Percentiles rank a stretch among this genome's conserved stretches.
phyloP scores from a whole-genome alignment of 2,888 invertebrate genomes.

The Lissocephala sabroskyi region DNA sequence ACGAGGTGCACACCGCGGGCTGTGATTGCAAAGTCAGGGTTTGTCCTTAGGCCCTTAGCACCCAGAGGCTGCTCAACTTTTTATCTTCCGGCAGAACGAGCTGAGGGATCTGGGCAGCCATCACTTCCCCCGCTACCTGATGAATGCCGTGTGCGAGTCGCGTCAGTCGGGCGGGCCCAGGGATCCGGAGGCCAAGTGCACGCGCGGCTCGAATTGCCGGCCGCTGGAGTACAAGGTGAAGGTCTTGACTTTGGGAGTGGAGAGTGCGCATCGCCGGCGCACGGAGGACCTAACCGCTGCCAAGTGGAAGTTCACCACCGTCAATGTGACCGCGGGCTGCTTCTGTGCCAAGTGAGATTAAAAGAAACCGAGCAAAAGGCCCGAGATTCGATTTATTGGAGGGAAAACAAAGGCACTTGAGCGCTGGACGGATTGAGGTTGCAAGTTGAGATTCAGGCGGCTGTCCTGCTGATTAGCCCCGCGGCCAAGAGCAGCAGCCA shows the following conservation, averaged over 20 bases:
- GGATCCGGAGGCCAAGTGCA: slow-evolving; percentile 56
- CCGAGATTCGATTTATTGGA: not conserved
- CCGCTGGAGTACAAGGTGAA: slow-evolving; percentile 70
- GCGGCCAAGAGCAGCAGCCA: slow-evolving; percentile 10
- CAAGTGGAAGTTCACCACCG: slow-evolving; percentile 68
- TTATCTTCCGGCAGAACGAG: slow-evolving; percentile 51
- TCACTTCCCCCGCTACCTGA: slow-evolving; percentile 68
- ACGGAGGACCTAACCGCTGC: slow-evolving; percentile 52
- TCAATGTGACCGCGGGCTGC: slow-evolving; percentile 70
- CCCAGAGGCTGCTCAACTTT: not conserved
- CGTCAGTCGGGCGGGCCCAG: slow-evolving; percentile 32
- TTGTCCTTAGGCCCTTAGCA: slow-evolving; percentile 6
- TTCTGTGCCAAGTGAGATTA: slow-evolving; percentile 57
- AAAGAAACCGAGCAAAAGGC: slow-evolving; percentile 2
- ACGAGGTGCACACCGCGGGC: slow-evolving; percentile 50
- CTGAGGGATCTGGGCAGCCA: slow-evolving; percentile 66
- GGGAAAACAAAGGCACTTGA: too few species aligned
- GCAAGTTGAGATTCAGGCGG: too few species aligned
- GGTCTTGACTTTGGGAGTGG: slow-evolving; percentile 55
- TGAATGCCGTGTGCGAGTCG: slow-evolving; percentile 68
- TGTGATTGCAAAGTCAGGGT: slow-evolving; percentile 71
- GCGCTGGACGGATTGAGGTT: too few species aligned
- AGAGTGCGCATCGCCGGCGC: slow-evolving; percentile 43
- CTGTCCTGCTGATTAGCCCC: too few species aligned
- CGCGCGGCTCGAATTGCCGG: slow-evolving; percentile 66